These are phyloP conservation scores for Charanyca ferruginea DNA, from an alignment of 2,888 invertebrate species.

Conservation along the genomic window DNA sequence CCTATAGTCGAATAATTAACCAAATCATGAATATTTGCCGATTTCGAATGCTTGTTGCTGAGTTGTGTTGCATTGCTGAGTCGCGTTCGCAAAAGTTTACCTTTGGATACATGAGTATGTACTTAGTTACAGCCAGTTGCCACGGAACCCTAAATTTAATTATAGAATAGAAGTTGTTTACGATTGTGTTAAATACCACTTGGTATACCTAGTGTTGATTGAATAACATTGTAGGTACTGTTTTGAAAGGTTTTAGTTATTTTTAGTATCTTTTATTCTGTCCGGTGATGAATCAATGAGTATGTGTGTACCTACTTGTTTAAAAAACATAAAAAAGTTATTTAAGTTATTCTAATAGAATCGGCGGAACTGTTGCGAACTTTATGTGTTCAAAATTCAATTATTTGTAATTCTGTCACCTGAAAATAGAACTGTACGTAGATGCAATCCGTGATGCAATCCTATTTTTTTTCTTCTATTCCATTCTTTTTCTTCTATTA, in stretches of 20 bases:
- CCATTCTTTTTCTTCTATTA: too few relatives aligned
- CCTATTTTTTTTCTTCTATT: too few relatives aligned
- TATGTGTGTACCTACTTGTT: too few relatives aligned
- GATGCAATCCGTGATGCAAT: too few relatives aligned
- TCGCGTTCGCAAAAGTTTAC: background rate
- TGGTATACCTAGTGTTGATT: too few relatives aligned
- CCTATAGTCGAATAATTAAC: too few relatives aligned
- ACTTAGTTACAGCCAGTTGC: background rate
- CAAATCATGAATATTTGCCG: constrained; percentile 3
- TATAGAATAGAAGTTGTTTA: background rate
- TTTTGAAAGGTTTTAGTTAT: background rate
- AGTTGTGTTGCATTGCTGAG: constrained; percentile 2
- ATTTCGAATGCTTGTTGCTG: background rate
- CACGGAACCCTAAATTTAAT: constrained; percentile 3
- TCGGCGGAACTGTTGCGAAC: too few relatives aligned
- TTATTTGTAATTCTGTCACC: background rate
- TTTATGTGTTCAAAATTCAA: background rate
- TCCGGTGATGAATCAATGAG: constrained; percentile 6
- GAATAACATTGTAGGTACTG: too few relatives aligned
- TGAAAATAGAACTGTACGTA: too few relatives aligned
- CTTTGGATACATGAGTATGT: background rate
- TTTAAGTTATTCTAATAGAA: too few relatives aligned
- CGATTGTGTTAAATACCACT: background rate
- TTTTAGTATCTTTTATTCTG: background rate
- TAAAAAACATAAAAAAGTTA: too few relatives aligned